phyloP scores from a whole-genome alignment of 2,113 vertebrate species.

The Shinisaurus crocodilurus region DNA sequence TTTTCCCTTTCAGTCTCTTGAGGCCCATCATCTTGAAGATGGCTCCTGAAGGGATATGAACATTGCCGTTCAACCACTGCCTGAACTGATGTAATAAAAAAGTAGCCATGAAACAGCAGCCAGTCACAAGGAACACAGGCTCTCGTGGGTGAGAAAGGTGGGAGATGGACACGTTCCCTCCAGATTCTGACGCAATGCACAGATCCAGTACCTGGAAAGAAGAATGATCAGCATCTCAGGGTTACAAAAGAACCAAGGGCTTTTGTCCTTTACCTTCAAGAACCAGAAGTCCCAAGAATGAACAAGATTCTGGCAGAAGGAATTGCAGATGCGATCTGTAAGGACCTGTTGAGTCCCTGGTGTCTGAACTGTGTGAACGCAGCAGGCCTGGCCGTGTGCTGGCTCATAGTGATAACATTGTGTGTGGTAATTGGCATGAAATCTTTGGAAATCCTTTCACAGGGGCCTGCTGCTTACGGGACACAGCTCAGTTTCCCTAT shows the following conservation, averaged over 20 bases:
- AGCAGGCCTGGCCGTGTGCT: not conserved
- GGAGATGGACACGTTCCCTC: conserved; percentile 12
- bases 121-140: conserved; percentile 4
- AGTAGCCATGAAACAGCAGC: not conserved
- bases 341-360: conserved; percentile 27
- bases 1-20: not conserved
- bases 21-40: accelerated
- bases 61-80: conserved; percentile 33
- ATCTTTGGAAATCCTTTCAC: conserved; percentile 65
- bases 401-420: conserved; percentile 69
- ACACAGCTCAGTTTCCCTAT: conserved; percentile 11
- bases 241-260: not conserved
- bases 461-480: not conserved
- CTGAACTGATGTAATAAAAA: conserved; percentile 25
- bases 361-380: not conserved
- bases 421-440: conserved; percentile 63
- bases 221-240: accelerated
- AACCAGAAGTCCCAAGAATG: accelerated
- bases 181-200: conserved; percentile 4
- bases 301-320: not conserved
- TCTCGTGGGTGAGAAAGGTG: not conserved
- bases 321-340: not conserved
- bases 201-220: conserved; percentile 2
- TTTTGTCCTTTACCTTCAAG: not conserved
- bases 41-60: not conserved